Evolutionary conservation across 2,888 invertebrate species (phyloP).

Genomic region (Allygus modestus): DNA sequence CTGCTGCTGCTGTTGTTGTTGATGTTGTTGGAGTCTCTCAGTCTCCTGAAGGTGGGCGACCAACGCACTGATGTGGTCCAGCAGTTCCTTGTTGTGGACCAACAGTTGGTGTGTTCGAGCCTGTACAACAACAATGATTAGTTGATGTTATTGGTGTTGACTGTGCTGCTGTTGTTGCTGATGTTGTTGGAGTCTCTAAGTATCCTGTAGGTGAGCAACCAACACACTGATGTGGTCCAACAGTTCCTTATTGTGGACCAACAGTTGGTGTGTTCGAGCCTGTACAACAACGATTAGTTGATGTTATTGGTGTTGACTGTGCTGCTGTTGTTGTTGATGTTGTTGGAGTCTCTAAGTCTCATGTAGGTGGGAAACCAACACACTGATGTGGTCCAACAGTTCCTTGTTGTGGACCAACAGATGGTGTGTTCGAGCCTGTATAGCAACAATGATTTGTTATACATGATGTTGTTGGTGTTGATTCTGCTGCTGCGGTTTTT

Average conservation of each 20-base stretch:
- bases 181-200: slow-evolving; percentile 80
- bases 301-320: slow-evolving; percentile 68
- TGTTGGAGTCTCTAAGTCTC: slow-evolving; percentile 82
- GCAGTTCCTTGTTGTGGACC: slow-evolving; percentile 95
- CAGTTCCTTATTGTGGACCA: slow-evolving; percentile 96
- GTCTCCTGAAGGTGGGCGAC: slow-evolving; percentile 93
- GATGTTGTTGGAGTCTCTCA: slow-evolving; percentile 76
- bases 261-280: slow-evolving; percentile 94
- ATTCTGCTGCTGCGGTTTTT: too few species aligned
- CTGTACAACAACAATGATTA: slow-evolving; percentile 75
- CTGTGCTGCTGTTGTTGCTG: too few species aligned
- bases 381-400: slow-evolving; percentile 95
- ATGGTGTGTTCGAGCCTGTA: slow-evolving; percentile 93
- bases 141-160: too few species aligned
- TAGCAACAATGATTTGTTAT: too few species aligned
- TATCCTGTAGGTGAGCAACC: slow-evolving; percentile 91
- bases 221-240: slow-evolving; percentile 96
- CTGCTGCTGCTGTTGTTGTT: slow-evolving; percentile 65
- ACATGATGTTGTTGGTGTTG: too few species aligned
- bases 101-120: slow-evolving; percentile 95
- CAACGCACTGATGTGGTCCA: slow-evolving; percentile 95
- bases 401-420: slow-evolving; percentile 96
- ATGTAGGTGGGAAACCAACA: slow-evolving; percentile 91
- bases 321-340: slow-evolving; percentile 67
- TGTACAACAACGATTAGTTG: slow-evolving; percentile 74